These are phyloP conservation scores for Ectropis crepuscularia DNA, from an alignment of 2,888 invertebrate genomes.

Conservation along the genomic window DNA sequence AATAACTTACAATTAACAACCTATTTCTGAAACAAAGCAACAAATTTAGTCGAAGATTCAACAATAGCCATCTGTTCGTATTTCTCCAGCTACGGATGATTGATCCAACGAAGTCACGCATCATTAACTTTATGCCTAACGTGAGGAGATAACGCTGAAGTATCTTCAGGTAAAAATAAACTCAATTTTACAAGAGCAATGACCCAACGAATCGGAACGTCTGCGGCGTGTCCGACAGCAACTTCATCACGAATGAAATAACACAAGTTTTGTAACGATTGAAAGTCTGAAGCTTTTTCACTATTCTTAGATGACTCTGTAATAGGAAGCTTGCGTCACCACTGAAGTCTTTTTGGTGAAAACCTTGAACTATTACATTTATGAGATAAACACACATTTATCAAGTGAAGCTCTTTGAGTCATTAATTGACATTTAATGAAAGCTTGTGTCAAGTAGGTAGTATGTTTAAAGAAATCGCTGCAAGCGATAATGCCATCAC, in stretches of 20 bases:
- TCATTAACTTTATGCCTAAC: slow-evolving; percentile 10
- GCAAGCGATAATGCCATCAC: too few species aligned
- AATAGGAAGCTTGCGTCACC: too few species aligned
- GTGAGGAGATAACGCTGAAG: slow-evolving; percentile 11
- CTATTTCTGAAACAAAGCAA: not conserved
- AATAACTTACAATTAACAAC: too few species aligned
- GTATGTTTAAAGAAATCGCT: too few species aligned
- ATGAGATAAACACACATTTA: too few species aligned
- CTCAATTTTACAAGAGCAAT: slow-evolving; percentile 46
- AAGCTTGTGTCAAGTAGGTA: too few species aligned
- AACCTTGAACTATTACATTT: too few species aligned
- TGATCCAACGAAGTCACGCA: slow-evolving; percentile 6
- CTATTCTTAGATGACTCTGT: too few species aligned
- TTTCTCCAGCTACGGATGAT: not conserved
- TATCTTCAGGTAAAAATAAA: slow-evolving; percentile 43
- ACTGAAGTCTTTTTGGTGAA: too few species aligned
- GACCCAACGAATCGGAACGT: slow-evolving; percentile 39
- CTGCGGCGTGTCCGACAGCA: slow-evolving; percentile 27
- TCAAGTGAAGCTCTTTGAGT: too few species aligned
- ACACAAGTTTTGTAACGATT: slow-evolving; percentile 3
- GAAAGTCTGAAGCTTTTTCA: too few species aligned
- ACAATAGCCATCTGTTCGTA: not conserved
- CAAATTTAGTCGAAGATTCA: not conserved
- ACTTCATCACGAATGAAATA: slow-evolving; percentile 20
- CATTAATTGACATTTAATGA: too few species aligned